phyloP scores from a whole-genome alignment of 2,797 vertebrate genomes.

The Notolabrus celidotus region DNA sequence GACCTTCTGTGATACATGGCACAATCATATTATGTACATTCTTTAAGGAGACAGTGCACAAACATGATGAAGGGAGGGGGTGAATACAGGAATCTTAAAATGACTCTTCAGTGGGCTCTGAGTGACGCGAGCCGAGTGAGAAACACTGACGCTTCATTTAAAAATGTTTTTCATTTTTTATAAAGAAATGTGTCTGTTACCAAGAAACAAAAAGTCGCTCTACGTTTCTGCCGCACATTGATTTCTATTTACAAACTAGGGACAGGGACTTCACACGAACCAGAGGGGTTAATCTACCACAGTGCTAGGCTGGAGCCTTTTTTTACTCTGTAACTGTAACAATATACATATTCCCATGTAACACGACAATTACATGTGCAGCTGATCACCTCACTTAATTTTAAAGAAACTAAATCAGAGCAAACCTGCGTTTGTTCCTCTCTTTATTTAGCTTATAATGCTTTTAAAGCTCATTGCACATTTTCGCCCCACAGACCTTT shows the following conservation, averaged over 20 bases:
- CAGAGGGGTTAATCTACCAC: constrained; percentile 87
- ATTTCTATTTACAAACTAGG: constrained; percentile 89
- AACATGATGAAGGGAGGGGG: constrained; percentile 75
- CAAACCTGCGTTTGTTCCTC: constrained; percentile 62
- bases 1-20: constrained; percentile 91
- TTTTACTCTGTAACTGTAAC: constrained; percentile 79
- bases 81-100: constrained; percentile 79
- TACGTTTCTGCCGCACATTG: constrained; percentile 84
- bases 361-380: constrained; percentile 88
- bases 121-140: constrained; percentile 69
- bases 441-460: constrained; percentile 82
- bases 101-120: constrained; percentile 78
- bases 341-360: constrained; percentile 86
- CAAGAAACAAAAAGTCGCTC: constrained; percentile 88
- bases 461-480: constrained; percentile 85
- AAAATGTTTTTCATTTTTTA: constrained; percentile 82
- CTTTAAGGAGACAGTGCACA: constrained; percentile 86
- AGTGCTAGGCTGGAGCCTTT: constrained; percentile 87
- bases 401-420: constrained; percentile 74
- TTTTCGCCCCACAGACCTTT: constrained; percentile 67
- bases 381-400: constrained; percentile 55
- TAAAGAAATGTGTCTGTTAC: constrained; percentile 89
- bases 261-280: constrained; percentile 83
- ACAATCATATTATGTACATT: constrained; percentile 93
- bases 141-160: constrained; percentile 86